Evolutionary conservation across 2,888 invertebrate genomes (phyloP), one percentile per base, ranked within the genome.

Genomic region (Drosophila koepferae): DNA sequence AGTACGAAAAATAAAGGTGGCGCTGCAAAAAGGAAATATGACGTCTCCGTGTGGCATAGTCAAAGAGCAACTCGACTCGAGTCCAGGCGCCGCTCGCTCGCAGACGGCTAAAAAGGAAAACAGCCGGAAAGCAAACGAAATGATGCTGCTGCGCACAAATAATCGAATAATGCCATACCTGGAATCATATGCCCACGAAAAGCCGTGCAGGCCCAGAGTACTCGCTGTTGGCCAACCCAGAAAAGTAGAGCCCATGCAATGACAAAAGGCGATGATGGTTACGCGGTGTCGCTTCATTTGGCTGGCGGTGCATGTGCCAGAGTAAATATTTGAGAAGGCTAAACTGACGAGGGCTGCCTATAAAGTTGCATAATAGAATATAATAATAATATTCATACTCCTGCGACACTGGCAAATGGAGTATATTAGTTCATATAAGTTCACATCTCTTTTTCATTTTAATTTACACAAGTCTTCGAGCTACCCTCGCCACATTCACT

Each of bases 71-170:
- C 66, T 66, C 46, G 56, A 40, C 14, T 20, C 23, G 58, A 31
- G 51, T 51, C 54, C 48, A 51, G 61, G 38, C 64, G 66, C 55
- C 55, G 61, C 49, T 65, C 56, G 54, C 49, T 65, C 56, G 54
- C 51, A 36, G 38, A 65, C 40, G 86, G 58, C 72, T 69, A 68
- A 75, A 75, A 75, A 74, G 87, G 74, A 79, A 73, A 74, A 77
- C 77, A 89, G 69, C 81, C 88, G 90, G 90, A 86, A 89, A 89
- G 86, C 81, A 68, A 79, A 81, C 76, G 88, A 74, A 86, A 87
- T 76, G 86, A 74, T 80, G 88, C 88, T 73, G 89, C 88, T 74
- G 88, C 90, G 86, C 83, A 72, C 81, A 82, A 78, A 88, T 86
- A 86, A 86, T 86, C 90, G 86, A 86, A 86, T 86, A 74, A 89